phyloP scores from a whole-genome alignment of 2,888 invertebrate species.

The Mythimna lalbum region DNA sequence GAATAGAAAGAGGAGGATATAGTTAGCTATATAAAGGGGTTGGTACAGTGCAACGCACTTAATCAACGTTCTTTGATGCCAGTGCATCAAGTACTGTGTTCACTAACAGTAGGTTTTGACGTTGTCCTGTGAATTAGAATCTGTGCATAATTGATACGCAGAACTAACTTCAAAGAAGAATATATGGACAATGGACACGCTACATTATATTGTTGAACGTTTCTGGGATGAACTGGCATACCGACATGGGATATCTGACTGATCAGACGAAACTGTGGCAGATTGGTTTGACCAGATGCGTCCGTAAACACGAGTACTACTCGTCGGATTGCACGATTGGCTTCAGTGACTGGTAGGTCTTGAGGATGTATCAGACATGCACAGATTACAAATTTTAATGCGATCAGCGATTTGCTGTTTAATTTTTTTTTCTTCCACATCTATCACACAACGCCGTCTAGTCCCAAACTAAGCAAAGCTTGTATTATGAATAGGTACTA shows the following conservation, averaged over 20 bases:
- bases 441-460: too few species aligned
- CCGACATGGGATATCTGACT: neutral
- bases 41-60: conserved; percentile 58
- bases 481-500: too few species aligned
- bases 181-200: conserved; percentile 7
- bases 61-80: conserved; percentile 55
- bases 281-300: neutral
- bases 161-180: conserved; percentile 11
- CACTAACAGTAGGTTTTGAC: conserved; percentile 22
- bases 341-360: neutral
- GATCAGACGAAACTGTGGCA: too few species aligned
- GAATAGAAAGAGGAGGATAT: conserved; percentile 26
- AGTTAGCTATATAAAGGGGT: conserved; percentile 41
- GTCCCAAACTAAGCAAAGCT: too few species aligned
- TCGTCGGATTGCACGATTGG: neutral
- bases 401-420: neutral
- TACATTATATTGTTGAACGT: neutral
- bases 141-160: conserved; percentile 29
- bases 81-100: conserved; percentile 32
- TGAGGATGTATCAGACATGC: neutral
- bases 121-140: conserved; percentile 12
- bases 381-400: neutral
- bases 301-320: neutral
- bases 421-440: too few species aligned
- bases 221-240: neutral